A percentile compares a stretch with the other conserved stretches of the same genome.
Conservation (phyloP, 2,888 invertebrate species). For the Nomada fucata region DNA sequence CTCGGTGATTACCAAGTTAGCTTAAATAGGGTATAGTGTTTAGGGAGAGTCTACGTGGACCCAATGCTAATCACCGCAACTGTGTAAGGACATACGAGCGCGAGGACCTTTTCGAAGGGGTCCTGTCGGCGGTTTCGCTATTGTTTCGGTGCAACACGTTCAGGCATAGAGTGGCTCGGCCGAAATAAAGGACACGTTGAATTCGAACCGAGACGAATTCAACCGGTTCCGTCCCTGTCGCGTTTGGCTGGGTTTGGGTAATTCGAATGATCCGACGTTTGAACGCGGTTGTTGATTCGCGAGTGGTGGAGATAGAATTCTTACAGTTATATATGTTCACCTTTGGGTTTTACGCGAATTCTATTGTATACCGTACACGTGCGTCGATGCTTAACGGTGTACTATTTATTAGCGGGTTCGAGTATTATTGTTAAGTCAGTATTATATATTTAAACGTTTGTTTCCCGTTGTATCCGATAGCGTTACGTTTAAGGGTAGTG, state of each 20-base stretch:
- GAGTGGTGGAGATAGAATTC: no score
- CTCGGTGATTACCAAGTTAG: slow-evolving; percentile 83
- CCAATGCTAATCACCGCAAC: slow-evolving; percentile 71
- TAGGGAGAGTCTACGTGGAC: slow-evolving; percentile 78
- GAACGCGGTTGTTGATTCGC: background rate
- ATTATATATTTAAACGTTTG: no score
- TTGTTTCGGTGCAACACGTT: slow-evolving; percentile 59
- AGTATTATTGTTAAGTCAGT: no score
- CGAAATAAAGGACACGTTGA: background rate
- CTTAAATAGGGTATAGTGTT: slow-evolving; percentile 82
- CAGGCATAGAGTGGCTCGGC: background rate
- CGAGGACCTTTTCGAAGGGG: slow-evolving; percentile 23
- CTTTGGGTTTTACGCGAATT: no score
- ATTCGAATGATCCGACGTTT: slow-evolving; percentile 1
- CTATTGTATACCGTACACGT: no score
- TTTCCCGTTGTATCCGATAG: no score
- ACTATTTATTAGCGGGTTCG: no score
- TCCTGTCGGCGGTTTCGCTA: slow-evolving; percentile 35
- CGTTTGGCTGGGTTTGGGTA: background rate
- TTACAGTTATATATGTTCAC: no score
- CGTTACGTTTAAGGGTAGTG: no score
- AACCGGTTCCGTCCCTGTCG: no score
- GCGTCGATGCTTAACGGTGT: no score
- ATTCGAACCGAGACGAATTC: no score
- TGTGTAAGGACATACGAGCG: slow-evolving; percentile 56